Evolutionary conservation across 2,888 invertebrate genomes (phyloP).

Genomic region (Aphodius sticticus): DNA sequence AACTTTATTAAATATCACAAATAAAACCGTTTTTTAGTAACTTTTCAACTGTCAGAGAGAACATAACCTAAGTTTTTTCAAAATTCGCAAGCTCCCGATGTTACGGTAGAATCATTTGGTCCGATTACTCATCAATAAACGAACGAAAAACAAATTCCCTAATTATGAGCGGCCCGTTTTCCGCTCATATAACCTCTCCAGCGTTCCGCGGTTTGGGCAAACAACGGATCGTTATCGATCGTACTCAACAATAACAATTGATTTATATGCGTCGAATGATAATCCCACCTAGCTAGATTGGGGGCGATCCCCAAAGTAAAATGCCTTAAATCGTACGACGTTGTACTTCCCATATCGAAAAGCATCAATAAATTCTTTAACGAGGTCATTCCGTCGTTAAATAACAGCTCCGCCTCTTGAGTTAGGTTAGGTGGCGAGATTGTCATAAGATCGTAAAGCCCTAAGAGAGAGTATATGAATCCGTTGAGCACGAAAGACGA

Average conservation of each 20-base stretch:
- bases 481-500: constrained; percentile 97
- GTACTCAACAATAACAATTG: constrained; percentile 89
- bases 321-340: constrained; percentile 95
- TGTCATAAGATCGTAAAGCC: constrained; percentile 92
- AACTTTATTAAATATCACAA: no score
- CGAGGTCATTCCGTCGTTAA: constrained; percentile 85
- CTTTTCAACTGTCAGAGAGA: neutral
- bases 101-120: constrained; percentile 29
- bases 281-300: constrained; percentile 98
- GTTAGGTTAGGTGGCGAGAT: constrained; percentile 76
- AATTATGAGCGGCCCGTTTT: constrained; percentile 94
- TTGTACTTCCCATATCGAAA: constrained; percentile 95
- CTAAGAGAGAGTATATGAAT: constrained; percentile 96
- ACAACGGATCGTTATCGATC: constrained; percentile 83
- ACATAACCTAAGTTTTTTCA: neutral
- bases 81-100: neutral
- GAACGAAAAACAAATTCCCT: constrained; percentile 48
- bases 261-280: constrained; percentile 98
- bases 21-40: no score
- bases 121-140: constrained; percentile 28
- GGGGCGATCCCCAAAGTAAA: constrained; percentile 88
- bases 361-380: constrained; percentile 87
- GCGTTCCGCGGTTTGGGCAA: constrained; percentile 84
- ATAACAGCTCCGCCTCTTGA: constrained; percentile 78
- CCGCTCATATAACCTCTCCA: constrained; percentile 98